Evolutionary conservation across 2,888 invertebrate genomes (phyloP).

Genomic region (Pterostichus niger): DNA sequence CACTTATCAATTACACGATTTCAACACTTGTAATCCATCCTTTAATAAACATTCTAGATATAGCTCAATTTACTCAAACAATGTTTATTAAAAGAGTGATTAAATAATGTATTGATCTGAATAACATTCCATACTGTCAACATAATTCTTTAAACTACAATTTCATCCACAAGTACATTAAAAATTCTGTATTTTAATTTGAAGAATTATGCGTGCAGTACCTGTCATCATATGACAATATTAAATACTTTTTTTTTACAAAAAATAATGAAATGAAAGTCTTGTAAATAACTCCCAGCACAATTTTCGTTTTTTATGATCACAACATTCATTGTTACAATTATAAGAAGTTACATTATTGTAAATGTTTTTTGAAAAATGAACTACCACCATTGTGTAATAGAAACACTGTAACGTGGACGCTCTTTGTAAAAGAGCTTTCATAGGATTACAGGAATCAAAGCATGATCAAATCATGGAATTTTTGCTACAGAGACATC

Average conservation of each 20-base stretch:
- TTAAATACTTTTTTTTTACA: constrained; percentile 42
- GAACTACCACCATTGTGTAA: constrained; percentile 62
- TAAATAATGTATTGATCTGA: neutral
- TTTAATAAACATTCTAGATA: constrained; percentile 24
- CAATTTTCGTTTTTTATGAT: constrained; percentile 59
- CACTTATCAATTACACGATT: constrained; percentile 40
- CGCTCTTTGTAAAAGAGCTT: constrained; percentile 63
- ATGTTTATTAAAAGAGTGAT: constrained; percentile 1
- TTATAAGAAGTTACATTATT: constrained; percentile 17
- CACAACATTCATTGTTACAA: constrained; percentile 65
- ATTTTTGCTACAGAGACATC: neutral
- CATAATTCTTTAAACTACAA: constrained; percentile 43
- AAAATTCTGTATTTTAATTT: neutral
- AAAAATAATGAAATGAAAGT: constrained; percentile 51
- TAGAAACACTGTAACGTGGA: constrained; percentile 26
- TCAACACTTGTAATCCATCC: neutral
- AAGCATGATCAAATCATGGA: neutral
- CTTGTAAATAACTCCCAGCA: constrained; percentile 57
- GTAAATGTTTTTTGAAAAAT: constrained; percentile 51
- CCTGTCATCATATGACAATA: constrained; percentile 49
- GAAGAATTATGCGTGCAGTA: constrained; percentile 22
- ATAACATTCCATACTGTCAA: constrained; percentile 3
- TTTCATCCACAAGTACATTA: constrained; percentile 21
- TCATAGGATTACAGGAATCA: constrained; percentile 35
- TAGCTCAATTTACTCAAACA: neutral